A percentile compares a stretch with the other conserved stretches of the same genome.
phyloP scores from a whole-genome alignment of 2,888 invertebrate species.

The Drosophila kanekoi region DNA sequence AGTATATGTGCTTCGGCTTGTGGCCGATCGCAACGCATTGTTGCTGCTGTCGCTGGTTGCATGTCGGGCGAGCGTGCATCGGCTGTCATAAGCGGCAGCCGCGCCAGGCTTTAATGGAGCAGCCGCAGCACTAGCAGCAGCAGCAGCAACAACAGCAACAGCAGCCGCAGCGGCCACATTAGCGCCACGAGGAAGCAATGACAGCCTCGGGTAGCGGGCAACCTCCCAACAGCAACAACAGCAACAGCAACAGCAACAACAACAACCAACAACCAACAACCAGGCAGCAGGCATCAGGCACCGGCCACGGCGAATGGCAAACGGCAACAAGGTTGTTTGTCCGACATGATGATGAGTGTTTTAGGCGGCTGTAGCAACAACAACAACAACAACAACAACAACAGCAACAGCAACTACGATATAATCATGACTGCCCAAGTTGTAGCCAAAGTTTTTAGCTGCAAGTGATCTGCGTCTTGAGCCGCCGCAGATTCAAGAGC shows the following conservation, averaged over 20 bases:
- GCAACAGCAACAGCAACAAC: constrained; percentile 27
- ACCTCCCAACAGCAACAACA: constrained; percentile 21
- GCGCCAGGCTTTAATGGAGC: constrained; percentile 73
- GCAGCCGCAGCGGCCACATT: constrained; percentile 66
- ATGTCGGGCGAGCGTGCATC: constrained; percentile 73
- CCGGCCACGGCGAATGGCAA: constrained; percentile 54
- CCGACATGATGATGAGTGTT: constrained; percentile 80
- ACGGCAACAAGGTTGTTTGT: constrained; percentile 79
- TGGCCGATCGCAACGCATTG: constrained; percentile 9
- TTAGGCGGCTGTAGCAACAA: constrained; percentile 67
- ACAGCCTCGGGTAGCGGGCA: constrained; percentile 54
- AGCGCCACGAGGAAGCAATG: constrained; percentile 73
- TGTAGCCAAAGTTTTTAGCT: constrained; percentile 66
- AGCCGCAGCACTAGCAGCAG: constrained; percentile 19
- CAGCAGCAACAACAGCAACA: constrained; percentile 27
- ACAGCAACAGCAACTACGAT: constrained; percentile 43
- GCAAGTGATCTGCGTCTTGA: constrained; percentile 64
- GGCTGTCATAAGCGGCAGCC: constrained; percentile 74
- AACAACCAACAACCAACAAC: constrained; percentile 29
- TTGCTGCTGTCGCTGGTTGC: constrained; percentile 56
- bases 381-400: constrained; percentile 22
- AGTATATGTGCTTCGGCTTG: constrained; percentile 26
- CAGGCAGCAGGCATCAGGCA: constrained; percentile 37
- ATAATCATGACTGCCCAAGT: constrained; percentile 75
- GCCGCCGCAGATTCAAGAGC: constrained; percentile 62